Evolutionary conservation across 1,140 invertebrate species (phyloP).

Genomic region (Gerris buenoi): DNA sequence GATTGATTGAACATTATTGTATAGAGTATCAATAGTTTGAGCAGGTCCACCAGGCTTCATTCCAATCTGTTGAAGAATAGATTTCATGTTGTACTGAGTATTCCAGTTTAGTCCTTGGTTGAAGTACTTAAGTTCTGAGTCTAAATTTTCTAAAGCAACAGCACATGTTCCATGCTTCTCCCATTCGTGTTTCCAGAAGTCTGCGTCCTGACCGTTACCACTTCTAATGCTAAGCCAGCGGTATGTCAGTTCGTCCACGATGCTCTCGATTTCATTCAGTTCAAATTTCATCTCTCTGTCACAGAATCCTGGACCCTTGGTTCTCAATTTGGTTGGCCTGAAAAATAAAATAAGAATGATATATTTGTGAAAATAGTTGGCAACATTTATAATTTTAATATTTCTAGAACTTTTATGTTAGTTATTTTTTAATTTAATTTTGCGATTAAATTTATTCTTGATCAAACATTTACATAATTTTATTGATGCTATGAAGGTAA

Average conservation of each 20-base stretch:
- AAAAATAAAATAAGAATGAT: background rate
- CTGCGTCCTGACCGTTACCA: slow-evolving; percentile 22
- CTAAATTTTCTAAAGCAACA: slow-evolving; percentile 36
- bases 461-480: too few relatives aligned
- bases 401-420: too few relatives aligned
- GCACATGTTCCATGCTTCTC: slow-evolving; percentile 70
- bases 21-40: background rate
- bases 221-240: slow-evolving; percentile 58
- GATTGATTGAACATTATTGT: background rate
- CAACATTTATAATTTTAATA: too few relatives aligned
- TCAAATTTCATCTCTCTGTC: slow-evolving; percentile 50
- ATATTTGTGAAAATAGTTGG: too few relatives aligned
- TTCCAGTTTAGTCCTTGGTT: slow-evolving; percentile 44
- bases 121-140: slow-evolving; percentile 58
- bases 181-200: slow-evolving; percentile 72
- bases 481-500: too few relatives aligned
- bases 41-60: background rate
- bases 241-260: slow-evolving; percentile 41
- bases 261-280: slow-evolving; percentile 35
- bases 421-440: too few relatives aligned
- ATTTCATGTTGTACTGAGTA: slow-evolving; percentile 41
- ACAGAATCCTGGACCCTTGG: slow-evolving; percentile 47
- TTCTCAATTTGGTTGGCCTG: slow-evolving; percentile 49
- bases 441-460: too few relatives aligned
- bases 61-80: background rate